Evolutionary conservation across 2,888 invertebrate species (phyloP).

Genomic region (Diarsia brunnea): DNA sequence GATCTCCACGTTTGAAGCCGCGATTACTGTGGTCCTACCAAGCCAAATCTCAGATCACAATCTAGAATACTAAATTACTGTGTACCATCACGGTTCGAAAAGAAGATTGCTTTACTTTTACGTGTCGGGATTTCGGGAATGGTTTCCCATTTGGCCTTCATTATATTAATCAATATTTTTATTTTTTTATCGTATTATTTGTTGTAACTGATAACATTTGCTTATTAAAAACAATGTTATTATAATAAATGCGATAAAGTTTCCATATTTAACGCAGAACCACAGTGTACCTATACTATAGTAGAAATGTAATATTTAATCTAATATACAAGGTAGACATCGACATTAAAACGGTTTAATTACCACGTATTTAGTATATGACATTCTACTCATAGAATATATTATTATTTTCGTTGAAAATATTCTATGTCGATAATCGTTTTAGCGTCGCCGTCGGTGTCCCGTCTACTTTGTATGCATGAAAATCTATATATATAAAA

Average conservation of each 20-base stretch:
- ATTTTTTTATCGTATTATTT: not conserved
- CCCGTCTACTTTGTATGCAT: not conserved
- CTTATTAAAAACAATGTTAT: not conserved
- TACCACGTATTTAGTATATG: no score
- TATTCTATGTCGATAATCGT: no score
- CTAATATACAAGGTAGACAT: not conserved
- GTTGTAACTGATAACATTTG: constrained; percentile 10
- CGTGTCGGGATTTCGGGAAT: not conserved
- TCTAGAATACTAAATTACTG: not conserved
- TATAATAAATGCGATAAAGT: constrained; percentile 23
- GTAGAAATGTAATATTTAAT: not conserved
- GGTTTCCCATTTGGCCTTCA: not conserved
- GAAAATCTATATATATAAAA: not conserved
- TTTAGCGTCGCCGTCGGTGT: no score
- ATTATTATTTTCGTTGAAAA: no score
- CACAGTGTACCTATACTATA: not conserved
- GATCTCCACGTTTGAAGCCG: not conserved
- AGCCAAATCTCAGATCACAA: not conserved
- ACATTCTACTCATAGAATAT: no score
- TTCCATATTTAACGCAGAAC: not conserved
- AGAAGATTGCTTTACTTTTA: not conserved
- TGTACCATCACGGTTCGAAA: not conserved
- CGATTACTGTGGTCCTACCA: not conserved
- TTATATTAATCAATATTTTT: constrained; percentile 22
- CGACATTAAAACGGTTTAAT: no score